Percentiles rank a stretch among this genome's conserved stretches.
These are phyloP conservation scores for Anguilla obscura DNA, from an alignment of 2,797 vertebrate species.

Conservation along the genomic window DNA sequence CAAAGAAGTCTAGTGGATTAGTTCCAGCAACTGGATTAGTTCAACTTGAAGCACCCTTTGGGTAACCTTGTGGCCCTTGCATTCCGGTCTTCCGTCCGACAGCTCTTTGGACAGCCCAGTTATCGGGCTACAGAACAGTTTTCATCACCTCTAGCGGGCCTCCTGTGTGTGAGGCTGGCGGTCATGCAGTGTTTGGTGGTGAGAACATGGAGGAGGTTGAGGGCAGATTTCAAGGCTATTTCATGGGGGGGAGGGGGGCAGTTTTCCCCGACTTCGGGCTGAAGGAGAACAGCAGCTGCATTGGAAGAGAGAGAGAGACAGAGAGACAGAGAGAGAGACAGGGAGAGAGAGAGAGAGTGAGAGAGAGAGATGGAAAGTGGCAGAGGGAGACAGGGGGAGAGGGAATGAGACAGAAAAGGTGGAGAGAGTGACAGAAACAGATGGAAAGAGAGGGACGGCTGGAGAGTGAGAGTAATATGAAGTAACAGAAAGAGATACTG, in stretches of 20 bases:
- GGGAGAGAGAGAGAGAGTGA: neutral
- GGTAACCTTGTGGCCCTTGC: constrained; percentile 17
- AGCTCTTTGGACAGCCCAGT: constrained; percentile 1
- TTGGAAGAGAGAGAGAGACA: neutral
- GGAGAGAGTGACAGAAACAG: constrained; percentile 1
- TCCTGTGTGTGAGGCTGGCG: neutral
- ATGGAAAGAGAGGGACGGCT: neutral
- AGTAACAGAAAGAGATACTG: neutral
- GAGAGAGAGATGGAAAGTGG: neutral
- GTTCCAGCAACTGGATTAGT: constrained; percentile 10
- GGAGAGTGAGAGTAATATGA: neutral
- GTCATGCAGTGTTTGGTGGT: constrained; percentile 7
- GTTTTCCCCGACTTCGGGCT: neutral
- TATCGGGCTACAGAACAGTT: neutral
- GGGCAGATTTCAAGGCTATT: constrained; percentile 31
- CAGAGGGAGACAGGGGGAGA: neutral
- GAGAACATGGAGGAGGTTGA: constrained; percentile 10
- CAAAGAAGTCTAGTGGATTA: neutral
- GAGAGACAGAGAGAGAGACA: neutral
- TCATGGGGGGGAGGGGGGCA: neutral
- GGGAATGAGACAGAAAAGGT: neutral
- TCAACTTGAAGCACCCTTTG: constrained; percentile 20
- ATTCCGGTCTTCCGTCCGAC: neutral
- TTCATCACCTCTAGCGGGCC: neutral
- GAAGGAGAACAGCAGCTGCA: constrained; percentile 30